These are phyloP conservation scores for Watsonalla binaria DNA, from an alignment of 2,888 invertebrate species.

Conservation along the genomic window DNA sequence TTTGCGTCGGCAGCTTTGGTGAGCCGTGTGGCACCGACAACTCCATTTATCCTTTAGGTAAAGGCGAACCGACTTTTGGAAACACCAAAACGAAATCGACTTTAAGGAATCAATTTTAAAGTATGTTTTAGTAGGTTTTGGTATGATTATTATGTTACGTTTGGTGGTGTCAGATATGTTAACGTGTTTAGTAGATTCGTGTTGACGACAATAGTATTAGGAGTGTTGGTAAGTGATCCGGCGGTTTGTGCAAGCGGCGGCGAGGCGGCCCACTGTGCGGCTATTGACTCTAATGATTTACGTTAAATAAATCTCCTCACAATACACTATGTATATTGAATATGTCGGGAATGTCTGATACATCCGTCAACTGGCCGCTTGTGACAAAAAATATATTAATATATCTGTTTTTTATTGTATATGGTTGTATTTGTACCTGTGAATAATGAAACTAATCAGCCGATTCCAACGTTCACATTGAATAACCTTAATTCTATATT, in stretches of 20 bases:
- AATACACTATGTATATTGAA: constrained; percentile 49
- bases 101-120: not conserved
- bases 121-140: not conserved
- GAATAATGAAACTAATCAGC: no score
- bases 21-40: constrained; percentile 63
- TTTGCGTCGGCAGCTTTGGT: constrained; percentile 68
- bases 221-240: constrained; percentile 66
- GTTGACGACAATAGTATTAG: constrained; percentile 73
- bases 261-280: constrained; percentile 16
- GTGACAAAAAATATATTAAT: not conserved
- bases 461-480: no score
- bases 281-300: constrained; percentile 56
- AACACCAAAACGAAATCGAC: constrained; percentile 1
- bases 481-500: no score
- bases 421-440: not conserved
- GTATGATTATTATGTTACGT: constrained; percentile 23
- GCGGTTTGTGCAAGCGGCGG: constrained; percentile 63
- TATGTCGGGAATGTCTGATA: constrained; percentile 1
- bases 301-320: constrained; percentile 55
- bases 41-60: constrained; percentile 69
- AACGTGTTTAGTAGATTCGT: constrained; percentile 60
- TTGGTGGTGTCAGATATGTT: constrained; percentile 18
- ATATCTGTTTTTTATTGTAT: not conserved
- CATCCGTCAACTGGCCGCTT: constrained; percentile 1
- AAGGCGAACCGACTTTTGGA: constrained; percentile 55